phyloP scores from a whole-genome alignment of 2,797 vertebrate genomes.

The Jordanella pulchra region DNA sequence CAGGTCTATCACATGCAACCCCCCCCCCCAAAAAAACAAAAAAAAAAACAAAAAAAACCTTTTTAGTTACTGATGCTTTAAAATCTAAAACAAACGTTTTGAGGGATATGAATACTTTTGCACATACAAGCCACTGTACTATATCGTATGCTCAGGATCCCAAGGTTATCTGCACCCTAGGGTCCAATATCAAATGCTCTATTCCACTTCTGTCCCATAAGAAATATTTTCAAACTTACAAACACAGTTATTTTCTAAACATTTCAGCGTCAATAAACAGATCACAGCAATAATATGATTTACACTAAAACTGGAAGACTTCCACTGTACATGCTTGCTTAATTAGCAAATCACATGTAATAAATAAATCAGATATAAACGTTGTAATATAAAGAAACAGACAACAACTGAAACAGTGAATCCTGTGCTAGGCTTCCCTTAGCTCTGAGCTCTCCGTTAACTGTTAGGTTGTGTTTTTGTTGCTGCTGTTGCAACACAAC shows the following conservation, averaged over 20 bases:
- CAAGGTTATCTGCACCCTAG: slow-evolving; percentile 10
- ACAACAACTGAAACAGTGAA: slow-evolving; percentile 62
- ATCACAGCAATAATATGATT: slow-evolving; percentile 61
- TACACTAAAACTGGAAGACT: slow-evolving; percentile 79
- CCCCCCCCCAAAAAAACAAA: too few relatives aligned
- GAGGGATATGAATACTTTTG: neutral
- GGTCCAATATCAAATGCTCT: slow-evolving; percentile 9
- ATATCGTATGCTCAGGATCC: neutral
- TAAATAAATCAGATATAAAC: slow-evolving; percentile 70
- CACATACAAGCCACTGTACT: neutral
- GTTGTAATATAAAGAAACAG: slow-evolving; percentile 58
- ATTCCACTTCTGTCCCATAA: slow-evolving; percentile 46
- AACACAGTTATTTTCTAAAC: slow-evolving; percentile 33
- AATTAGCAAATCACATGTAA: slow-evolving; percentile 68
- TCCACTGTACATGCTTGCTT: slow-evolving; percentile 77
- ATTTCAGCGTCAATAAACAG: slow-evolving; percentile 50
- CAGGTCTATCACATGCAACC: neutral
- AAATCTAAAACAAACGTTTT: neutral
- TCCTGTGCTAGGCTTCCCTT: slow-evolving; percentile 59
- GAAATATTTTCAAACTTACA: slow-evolving; percentile 35
- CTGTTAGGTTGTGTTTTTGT: slow-evolving; percentile 43
- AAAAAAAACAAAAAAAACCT: neutral
- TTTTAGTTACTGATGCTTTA: neutral
- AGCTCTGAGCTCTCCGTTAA: slow-evolving; percentile 47
- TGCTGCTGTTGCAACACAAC: slow-evolving; percentile 37